phyloP scores from a whole-genome alignment of 2,113 vertebrate genomes.

The Dolichallabes microphthalmus region DNA sequence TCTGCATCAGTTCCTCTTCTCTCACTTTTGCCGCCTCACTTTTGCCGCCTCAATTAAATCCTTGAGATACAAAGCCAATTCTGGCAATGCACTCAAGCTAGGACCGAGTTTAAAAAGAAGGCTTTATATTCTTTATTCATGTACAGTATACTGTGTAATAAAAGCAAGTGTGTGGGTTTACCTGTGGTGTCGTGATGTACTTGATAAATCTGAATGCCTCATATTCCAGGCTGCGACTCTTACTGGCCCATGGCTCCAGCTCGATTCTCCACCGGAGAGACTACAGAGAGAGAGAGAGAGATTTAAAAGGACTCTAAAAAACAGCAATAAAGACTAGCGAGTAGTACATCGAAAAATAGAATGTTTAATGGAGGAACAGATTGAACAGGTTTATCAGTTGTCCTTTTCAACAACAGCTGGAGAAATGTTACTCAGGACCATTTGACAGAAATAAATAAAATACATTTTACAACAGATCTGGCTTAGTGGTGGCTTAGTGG shows the following conservation, averaged over 20 bases:
- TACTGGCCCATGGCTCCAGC: constrained; percentile 85
- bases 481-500: too few relatives aligned
- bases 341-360: background rate
- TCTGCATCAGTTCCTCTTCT: background rate
- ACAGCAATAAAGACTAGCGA: background rate
- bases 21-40: too few relatives aligned
- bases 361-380: background rate
- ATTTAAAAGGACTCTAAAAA: background rate
- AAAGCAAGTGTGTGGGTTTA: constrained; percentile 53
- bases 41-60: too few relatives aligned
- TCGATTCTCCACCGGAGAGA: constrained; percentile 82
- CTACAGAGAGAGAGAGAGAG: constrained; percentile 62
- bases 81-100: background rate
- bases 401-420: too few relatives aligned
- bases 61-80: background rate
- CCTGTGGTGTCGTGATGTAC: constrained; percentile 89
- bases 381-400: too few relatives aligned
- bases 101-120: background rate
- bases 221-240: constrained; percentile 77
- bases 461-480: background rate
- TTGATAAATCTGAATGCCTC: constrained; percentile 87
- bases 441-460: background rate
- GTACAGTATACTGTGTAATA: background rate
- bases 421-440: background rate
- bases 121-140: background rate